Evolutionary conservation across 2,888 invertebrate genomes (phyloP), one percentile per base, ranked within the genome.

Genomic region (Eledone cirrhosa): DNA sequence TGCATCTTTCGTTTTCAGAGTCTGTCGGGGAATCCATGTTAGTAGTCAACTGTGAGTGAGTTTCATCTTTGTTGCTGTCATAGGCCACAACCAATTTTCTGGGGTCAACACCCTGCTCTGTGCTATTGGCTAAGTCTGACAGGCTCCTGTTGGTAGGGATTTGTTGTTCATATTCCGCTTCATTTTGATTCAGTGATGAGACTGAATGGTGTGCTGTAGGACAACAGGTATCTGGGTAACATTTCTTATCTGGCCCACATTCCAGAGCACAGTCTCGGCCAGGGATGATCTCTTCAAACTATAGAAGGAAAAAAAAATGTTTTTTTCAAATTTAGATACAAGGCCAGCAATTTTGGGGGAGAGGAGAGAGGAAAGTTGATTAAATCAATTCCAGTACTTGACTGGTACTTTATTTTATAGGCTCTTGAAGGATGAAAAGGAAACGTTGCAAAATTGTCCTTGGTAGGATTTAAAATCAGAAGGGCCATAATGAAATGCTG

Each of bases 191-290:
- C 31, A 48, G 74, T 78, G 22, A 48, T 77, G 67, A 78, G 83
- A 11, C 41, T n/a, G 3, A 11, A 41, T 41, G 41, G 41, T 11
- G 41, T 11, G 41, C 11, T 33, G 22, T 72, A 33, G 72, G 72
- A 81, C 90, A 90, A 80, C 90, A 90, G 0, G 89, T 90, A 81
- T 88, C 87, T 0, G 82, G 78, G 78, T 83, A 84, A 81, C 90
- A 90, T 0, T 79, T 82, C 80, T 87, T 87, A 59, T 87, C 87
- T 14, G 89, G 88, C 3, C 87, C 87, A 84, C 90, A 90, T 33
- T 87, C 88, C 31, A 90, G 78, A 8, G 84, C 84, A 82, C 90
- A 90, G 78, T 85, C 84, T 16, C 84, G 80, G 22, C 80, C 82
- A 7, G 81, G 77, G 47, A 77, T 65, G 22, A 79, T 31, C 33